Evolutionary conservation across 2,113 vertebrate species (phyloP).

Genomic region (Corvus moneduloides): DNA sequence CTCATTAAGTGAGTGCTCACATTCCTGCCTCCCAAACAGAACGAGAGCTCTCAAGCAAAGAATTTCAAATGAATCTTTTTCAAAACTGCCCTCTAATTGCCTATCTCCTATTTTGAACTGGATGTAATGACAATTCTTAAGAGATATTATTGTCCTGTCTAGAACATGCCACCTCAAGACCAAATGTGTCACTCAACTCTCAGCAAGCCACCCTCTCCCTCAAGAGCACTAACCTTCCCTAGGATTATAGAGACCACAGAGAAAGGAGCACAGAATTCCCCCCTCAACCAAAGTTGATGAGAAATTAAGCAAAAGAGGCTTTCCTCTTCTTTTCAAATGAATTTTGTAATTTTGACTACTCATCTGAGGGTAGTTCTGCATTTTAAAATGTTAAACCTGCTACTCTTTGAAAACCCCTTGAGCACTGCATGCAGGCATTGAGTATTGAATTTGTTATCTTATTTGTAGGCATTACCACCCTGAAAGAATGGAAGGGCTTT

Average conservation of each 20-base stretch:
- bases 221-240: background rate
- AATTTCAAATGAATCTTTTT: constrained; percentile 17
- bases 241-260: background rate
- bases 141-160: background rate
- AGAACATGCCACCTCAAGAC: background rate
- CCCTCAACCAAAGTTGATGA: background rate
- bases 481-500: background rate
- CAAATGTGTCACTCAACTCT: background rate
- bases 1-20: constrained; percentile 8
- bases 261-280: background rate
- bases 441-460: background rate
- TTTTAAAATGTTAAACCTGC: background rate
- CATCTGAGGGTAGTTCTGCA: background rate
- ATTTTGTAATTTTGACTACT: background rate
- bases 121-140: constrained; percentile 2
- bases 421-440: background rate
- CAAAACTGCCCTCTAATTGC: background rate
- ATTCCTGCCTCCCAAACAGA: constrained; percentile 24
- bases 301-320: background rate
- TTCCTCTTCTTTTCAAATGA: background rate
- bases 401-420: background rate
- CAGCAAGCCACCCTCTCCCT: background rate
- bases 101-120: constrained; percentile 3
- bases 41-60: constrained; percentile 38
- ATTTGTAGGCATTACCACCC: background rate